These are phyloP conservation scores for Anguilla pacifica DNA, from an alignment of 2,797 vertebrate species.

Conservation along the genomic window DNA sequence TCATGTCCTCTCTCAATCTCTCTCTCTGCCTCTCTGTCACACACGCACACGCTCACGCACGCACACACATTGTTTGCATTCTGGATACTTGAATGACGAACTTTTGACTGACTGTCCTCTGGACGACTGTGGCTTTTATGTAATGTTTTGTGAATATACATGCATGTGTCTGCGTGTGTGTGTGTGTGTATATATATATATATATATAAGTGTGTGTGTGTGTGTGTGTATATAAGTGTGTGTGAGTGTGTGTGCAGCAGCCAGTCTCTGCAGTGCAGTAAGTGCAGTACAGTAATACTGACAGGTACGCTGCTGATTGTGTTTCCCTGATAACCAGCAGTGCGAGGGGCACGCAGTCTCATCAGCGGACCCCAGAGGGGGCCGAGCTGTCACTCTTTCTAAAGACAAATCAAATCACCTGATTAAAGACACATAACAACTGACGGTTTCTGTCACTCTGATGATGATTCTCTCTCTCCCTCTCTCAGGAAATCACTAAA, in stretches of 20 bases:
- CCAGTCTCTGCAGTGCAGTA: not conserved
- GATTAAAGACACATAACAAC: slow-evolving; percentile 69
- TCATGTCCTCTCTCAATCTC: not conserved
- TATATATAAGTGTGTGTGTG: slow-evolving; percentile 22
- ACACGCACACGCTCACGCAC: too few species aligned
- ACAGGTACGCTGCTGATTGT: not conserved
- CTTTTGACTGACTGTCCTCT: slow-evolving; percentile 28
- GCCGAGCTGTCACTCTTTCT: slow-evolving; percentile 54
- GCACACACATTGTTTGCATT: slow-evolving; percentile 17
- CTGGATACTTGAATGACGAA: not conserved
- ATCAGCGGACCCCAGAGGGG: slow-evolving; percentile 57
- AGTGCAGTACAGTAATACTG: not conserved
- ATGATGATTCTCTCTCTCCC: slow-evolving; percentile 59
- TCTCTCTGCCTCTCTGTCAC: not conserved
- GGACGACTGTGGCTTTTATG: not conserved
- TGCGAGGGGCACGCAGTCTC: slow-evolving; percentile 55
- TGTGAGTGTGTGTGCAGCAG: slow-evolving; percentile 1
- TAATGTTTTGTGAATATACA: not conserved
- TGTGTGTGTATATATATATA: not conserved
- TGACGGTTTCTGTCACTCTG: slow-evolving; percentile 12
- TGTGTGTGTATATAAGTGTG: slow-evolving; percentile 15
- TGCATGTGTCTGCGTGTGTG: too few species aligned
- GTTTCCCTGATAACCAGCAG: slow-evolving; percentile 23
- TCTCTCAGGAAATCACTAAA: slow-evolving; percentile 76
- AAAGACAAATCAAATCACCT: slow-evolving; percentile 78